Base-by-base conservation (phyloP, 2,888 invertebrate genomes). In the Cheilosia pagana region DNA sequence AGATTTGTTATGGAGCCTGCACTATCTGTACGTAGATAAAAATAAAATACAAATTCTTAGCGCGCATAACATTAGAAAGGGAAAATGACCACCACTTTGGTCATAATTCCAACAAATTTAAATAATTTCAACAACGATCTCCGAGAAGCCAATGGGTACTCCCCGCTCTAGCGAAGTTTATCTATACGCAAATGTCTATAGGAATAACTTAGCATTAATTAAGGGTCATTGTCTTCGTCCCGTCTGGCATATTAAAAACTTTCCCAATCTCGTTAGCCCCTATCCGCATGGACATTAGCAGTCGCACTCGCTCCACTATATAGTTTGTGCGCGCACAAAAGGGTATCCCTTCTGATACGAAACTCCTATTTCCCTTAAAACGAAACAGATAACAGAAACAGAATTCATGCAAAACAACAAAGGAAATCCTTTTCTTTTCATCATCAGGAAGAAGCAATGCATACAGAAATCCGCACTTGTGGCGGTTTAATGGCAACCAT, bases 181-280 rank as follows among this genome's bases (percentile, higher is more conserved):
- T 35, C 12, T 35, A 35, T 35, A 35, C 12, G 10, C 3, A 45
- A 45, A 45, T 19, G 16, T n/a, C 6, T 16, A 8, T 16, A 8
- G 2, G 45, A 45, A 45, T 19, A 8, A 8, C 19, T 16, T 7
- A 45, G 10, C 45, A 8, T 2, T 19, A 16, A 19, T 16, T 45
- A 16, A 45, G 7, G 45, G 45, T 16, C 55, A 45, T 70, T 53
- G 43, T 28, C 39, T 48, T 35, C 70, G 62, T 25, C 16, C 55
- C 31, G 55, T 35, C 55, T 57, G 28, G 55, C 23, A 28, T 72
- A 68, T 79, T 79, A 75, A 75, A 79, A 83, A 83, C 79, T 83
- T 83, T 83, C 45, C 16, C 70, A 74, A 79, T 83, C 79, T 79
- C 79, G 68, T 83, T 83, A 83, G 62, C 19, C 59, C 53, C 31